Conservation (phyloP, 2,888 invertebrate genomes). For the Hydropsyche betteni region DNA sequence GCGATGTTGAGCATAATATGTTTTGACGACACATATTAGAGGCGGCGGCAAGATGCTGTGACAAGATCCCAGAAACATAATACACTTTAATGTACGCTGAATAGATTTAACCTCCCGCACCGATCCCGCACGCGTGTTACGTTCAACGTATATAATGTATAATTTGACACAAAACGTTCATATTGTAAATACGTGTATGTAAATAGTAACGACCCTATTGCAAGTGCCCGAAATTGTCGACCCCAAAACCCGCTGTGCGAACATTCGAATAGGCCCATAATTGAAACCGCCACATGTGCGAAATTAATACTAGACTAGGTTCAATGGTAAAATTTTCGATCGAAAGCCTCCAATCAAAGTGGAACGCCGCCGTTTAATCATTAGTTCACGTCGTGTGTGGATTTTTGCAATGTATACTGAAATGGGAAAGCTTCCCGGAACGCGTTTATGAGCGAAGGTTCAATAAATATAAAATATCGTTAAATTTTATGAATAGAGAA, state of each 20-base stretch:
- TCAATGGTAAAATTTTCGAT: too few species aligned
- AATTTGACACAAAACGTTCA: too few species aligned
- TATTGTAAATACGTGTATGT: not conserved
- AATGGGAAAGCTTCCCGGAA: too few species aligned
- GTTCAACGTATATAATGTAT: too few species aligned
- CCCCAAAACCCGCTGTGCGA: not conserved
- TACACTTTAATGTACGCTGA: conserved; percentile 26
- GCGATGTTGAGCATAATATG: conserved; percentile 13
- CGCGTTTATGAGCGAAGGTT: too few species aligned
- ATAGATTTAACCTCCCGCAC: conserved; percentile 15
- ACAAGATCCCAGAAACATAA: conserved; percentile 21
- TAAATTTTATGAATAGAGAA: too few species aligned
- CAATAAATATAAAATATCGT: too few species aligned
- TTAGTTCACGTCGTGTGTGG: too few species aligned
- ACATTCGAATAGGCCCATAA: conserved; percentile 17
- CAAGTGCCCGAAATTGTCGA: not conserved
- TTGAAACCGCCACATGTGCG: conserved; percentile 11
- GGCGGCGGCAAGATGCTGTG: conserved; percentile 25
- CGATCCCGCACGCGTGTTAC: too few species aligned
- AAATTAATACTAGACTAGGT: not conserved
- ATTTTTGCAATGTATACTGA: too few species aligned
- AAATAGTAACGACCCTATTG: conserved; percentile 19
- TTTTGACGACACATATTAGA: conserved; percentile 26
- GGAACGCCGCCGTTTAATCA: too few species aligned
- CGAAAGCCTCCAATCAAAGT: too few species aligned